These are phyloP conservation scores for Ceratina calcarata DNA, from an alignment of 1,140 invertebrate species.

Conservation along the genomic window DNA sequence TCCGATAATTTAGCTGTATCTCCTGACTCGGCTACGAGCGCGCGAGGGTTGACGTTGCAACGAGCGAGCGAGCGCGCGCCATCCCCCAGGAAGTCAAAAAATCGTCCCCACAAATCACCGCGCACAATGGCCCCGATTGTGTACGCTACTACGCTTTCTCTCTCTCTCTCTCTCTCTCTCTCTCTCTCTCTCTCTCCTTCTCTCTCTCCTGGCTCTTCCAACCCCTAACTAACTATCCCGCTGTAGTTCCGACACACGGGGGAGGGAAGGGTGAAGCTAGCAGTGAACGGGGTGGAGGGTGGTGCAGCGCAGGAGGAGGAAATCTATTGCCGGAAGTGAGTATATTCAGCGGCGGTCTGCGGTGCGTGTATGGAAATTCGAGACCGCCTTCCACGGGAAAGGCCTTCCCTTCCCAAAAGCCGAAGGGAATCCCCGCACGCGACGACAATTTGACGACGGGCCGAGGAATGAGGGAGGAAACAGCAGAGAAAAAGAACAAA, in stretches of 20 bases:
- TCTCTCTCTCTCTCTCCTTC: too few relatives aligned
- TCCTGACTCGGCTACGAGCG: slow-evolving; percentile 53
- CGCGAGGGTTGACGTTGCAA: slow-evolving; percentile 25
- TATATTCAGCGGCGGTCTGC: slow-evolving; percentile 73
- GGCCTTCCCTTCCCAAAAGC: slow-evolving; percentile 56
- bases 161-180: slow-evolving; percentile 2
- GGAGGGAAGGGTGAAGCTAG: not conserved
- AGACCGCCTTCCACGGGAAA: slow-evolving; percentile 66
- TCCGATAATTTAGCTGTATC: slow-evolving; percentile 73
- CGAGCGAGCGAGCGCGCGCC: too few relatives aligned
- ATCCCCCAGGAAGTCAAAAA: slow-evolving; percentile 76
- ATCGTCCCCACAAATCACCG: slow-evolving; percentile 79
- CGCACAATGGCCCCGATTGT: slow-evolving; percentile 79
- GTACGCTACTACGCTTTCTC: slow-evolving; percentile 62
- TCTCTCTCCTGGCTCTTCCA: slow-evolving; percentile 50
- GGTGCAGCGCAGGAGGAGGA: slow-evolving; percentile 61
- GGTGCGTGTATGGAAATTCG: slow-evolving; percentile 76
- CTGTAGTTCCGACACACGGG: slow-evolving; percentile 61
- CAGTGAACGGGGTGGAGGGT: slow-evolving; percentile 11
- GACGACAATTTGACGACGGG: slow-evolving; percentile 59
- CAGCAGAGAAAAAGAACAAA: not conserved
- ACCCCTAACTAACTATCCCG: slow-evolving; percentile 76
- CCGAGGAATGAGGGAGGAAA: not conserved
- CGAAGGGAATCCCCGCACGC: slow-evolving; percentile 61
- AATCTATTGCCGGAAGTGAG: slow-evolving; percentile 80